Conservation (phyloP, 2,113 vertebrate genomes). For the Siphamia tubifer region DNA sequence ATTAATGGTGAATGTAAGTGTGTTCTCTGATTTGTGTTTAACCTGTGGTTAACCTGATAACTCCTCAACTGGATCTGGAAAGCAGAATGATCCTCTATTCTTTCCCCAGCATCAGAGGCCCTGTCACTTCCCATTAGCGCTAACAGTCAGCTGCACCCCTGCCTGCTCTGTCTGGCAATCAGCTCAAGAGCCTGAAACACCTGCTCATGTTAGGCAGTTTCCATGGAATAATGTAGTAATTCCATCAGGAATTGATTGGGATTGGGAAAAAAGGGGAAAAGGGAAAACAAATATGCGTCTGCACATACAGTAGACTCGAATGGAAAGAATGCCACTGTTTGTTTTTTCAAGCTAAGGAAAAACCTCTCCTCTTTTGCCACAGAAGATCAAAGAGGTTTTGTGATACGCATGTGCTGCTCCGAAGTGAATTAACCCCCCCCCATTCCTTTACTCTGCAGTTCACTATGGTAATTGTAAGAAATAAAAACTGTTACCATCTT, state of each 20-base stretch:
- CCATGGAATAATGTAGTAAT: constrained; percentile 78
- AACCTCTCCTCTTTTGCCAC: constrained; percentile 38
- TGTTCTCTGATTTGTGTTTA: constrained; percentile 54
- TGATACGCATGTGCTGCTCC: constrained; percentile 42
- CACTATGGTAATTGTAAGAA: constrained; percentile 51
- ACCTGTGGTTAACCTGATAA: constrained; percentile 68
- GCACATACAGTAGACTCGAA: constrained; percentile 67
- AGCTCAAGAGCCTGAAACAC: constrained; percentile 69
- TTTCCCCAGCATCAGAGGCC: constrained; percentile 61
- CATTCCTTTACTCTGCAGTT: constrained; percentile 31
- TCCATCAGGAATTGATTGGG: constrained; percentile 79
- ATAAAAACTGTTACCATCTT: constrained; percentile 51
- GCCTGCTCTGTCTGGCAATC: constrained; percentile 72
- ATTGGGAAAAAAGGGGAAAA: constrained; percentile 33
- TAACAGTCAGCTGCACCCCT: constrained; percentile 70
- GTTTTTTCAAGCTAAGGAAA: constrained; percentile 62
- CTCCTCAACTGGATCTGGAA: constrained; percentile 46
- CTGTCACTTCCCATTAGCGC: constrained; percentile 75
- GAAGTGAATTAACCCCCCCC: constrained; percentile 41
- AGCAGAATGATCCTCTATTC: constrained; percentile 44
- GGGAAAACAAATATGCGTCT: constrained; percentile 63
- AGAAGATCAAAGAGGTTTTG: constrained; percentile 57
- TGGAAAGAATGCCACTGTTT: constrained; percentile 76
- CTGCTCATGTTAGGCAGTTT: constrained; percentile 76
- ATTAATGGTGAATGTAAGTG: constrained; percentile 26